Conservation (phyloP, 1,140 invertebrate genomes). For the Pectinophora gossypiella region DNA sequence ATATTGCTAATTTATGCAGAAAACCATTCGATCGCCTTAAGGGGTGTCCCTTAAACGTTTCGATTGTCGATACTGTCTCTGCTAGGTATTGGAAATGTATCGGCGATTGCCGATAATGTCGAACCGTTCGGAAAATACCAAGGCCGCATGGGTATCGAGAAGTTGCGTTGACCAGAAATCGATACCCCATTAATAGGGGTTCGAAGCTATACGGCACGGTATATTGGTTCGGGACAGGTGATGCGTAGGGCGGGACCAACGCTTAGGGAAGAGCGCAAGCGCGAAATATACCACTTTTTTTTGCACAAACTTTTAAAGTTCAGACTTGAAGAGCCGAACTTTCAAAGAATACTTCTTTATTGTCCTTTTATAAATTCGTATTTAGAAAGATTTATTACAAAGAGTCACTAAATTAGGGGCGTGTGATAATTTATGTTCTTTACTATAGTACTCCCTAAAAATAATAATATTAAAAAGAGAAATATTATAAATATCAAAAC, state of each 20-base stretch:
- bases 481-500: background rate
- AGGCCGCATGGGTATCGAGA: slow-evolving; percentile 55
- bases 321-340: background rate
- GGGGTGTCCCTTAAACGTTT: background rate
- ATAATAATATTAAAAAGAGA: background rate
- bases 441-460: background rate
- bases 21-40: background rate
- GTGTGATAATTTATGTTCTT: background rate
- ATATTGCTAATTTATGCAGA: background rate
- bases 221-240: slow-evolving; percentile 47
- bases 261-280: slow-evolving; percentile 18
- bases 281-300: slow-evolving; percentile 9
- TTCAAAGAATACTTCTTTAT: too few relatives aligned
- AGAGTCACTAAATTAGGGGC: background rate
- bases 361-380: too few relatives aligned
- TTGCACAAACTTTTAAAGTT: background rate
- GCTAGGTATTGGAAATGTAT: slow-evolving; percentile 60
- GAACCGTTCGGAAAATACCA: slow-evolving; percentile 75
- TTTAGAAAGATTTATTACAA: too few relatives aligned
- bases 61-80: slow-evolving; percentile 26
- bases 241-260: slow-evolving; percentile 21
- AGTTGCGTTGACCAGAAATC: slow-evolving; percentile 69
- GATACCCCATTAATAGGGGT: slow-evolving; percentile 64
- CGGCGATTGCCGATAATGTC: slow-evolving; percentile 74
- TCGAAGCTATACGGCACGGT: slow-evolving; percentile 44